Evolutionary conservation across 1,140 invertebrate species (phyloP), one percentile per base, ranked within the genome.

Genomic region (Marisa cornuarietis): DNA sequence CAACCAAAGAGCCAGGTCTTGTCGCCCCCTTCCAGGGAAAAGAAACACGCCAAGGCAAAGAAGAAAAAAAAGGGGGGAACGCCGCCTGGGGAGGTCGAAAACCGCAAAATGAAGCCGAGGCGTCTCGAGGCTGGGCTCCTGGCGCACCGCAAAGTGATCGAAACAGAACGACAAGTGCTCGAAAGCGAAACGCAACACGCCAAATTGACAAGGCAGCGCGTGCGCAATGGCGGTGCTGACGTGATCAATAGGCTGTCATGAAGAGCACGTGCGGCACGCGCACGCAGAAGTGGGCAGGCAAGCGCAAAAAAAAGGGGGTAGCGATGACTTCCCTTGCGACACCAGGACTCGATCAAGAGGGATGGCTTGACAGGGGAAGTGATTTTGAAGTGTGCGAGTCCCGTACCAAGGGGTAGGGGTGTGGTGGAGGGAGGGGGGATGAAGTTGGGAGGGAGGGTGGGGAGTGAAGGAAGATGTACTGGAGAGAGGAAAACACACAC

Each of bases 211-310:
- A 77, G 54, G 76, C 31, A 63, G 58, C 71, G 74, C 62, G 61
- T 61, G 62, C 58, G 72, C 72, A 65, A 26, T 9, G 74, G 61
- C 62, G 61, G 26, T 65, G 31, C 62, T 68, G 63, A 77, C 76
- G 76, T 77, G 76, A 77, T 77, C 76, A 77, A 77, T 77, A 66
- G 76, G 61, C 49, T 69, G 63, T 77, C 76, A 77, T 20, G 8
- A 42, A 42, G 63, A 51, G 63, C 63, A 77, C 76, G 76, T 77
- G 76, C 42, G 42, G 42, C 13, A 7, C 20, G 76, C 76, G 65
- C 65, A 63, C 76, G 76, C 76, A 20, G 73, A 62, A 31, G 14
- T 58, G 54, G 54, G 54, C 54, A 58, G 54, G 54, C 54, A 58
- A 14, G 54, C 54, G 54, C 54, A 58, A 58, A 58, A 58, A 58